Evolutionary conservation across 2,113 vertebrate genomes (phyloP).

Genomic region (Hystrix brachyura): DNA sequence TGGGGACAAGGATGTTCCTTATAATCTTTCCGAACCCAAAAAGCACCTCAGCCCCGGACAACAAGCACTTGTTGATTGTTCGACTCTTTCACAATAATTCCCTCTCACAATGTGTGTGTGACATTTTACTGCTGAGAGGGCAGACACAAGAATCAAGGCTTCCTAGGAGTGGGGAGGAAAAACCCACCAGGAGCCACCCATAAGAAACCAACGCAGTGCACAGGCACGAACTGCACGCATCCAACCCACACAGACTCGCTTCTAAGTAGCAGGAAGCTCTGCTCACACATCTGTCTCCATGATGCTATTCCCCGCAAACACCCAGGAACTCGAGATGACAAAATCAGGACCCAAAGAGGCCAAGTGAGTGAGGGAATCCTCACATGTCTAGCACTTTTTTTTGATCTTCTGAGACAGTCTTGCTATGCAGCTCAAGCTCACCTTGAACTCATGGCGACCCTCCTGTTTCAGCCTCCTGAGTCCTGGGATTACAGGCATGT

Average conservation of each 20-base stretch:
- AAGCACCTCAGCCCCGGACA: not conserved
- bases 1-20: not conserved
- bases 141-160: not conserved
- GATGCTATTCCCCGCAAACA: not conserved
- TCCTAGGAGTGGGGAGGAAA: not conserved
- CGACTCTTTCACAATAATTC: not conserved
- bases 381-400: not conserved
- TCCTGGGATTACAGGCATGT: not conserved
- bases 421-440: not conserved
- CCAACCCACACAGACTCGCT: not conserved
- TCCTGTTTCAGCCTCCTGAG: not conserved
- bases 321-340: not conserved
- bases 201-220: not conserved
- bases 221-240: not conserved
- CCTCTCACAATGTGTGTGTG: not conserved
- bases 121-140: not conserved
- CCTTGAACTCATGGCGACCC: not conserved
- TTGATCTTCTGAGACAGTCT: not conserved
- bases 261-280: not conserved
- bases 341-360: not conserved
- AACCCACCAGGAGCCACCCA: not conserved
- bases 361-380: not conserved
- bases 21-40: not conserved
- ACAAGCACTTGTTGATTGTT: not conserved
- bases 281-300: not conserved